Percentiles rank a stretch among this genome's conserved stretches.
phyloP scores from a whole-genome alignment of 2,113 vertebrate species.

The Chaetodon trifascialis region DNA sequence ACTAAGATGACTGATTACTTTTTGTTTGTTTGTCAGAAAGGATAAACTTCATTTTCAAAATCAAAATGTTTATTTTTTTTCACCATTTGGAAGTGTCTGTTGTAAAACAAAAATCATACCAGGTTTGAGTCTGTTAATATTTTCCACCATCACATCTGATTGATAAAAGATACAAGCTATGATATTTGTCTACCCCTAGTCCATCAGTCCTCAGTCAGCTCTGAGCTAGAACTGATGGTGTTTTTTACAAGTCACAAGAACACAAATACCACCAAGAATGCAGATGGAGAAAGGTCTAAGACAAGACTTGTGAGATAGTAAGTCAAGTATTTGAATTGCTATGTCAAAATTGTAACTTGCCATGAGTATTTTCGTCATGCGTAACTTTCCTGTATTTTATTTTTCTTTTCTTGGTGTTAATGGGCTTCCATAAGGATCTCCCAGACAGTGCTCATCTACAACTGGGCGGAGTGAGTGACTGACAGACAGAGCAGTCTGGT shows the following conservation, averaged over 20 bases:
- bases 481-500: slow-evolving; percentile 61
- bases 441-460: slow-evolving; percentile 54
- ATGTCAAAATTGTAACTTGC: neutral
- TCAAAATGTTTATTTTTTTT: neutral
- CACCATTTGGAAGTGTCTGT: neutral
- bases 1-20: too few species aligned
- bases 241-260: too few species aligned
- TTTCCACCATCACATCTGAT: neutral
- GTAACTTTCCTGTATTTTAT: neutral
- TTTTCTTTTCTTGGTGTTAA: neutral
- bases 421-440: neutral
- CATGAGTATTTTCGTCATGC: neutral
- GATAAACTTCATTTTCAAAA: neutral
- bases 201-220: neutral
- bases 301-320: neutral
- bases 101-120: neutral
- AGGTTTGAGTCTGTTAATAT: neutral
- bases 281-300: neutral
- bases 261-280: too few species aligned
- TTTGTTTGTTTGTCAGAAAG: neutral
- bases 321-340: neutral
- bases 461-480: slow-evolving; percentile 59
- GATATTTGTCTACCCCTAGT: neutral
- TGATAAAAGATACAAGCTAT: neutral
- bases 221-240: neutral